Evolutionary conservation across 53 echinoderm and acorn worm genomes (phyloP).

Genomic region (Hippasteria phrygiana): DNA sequence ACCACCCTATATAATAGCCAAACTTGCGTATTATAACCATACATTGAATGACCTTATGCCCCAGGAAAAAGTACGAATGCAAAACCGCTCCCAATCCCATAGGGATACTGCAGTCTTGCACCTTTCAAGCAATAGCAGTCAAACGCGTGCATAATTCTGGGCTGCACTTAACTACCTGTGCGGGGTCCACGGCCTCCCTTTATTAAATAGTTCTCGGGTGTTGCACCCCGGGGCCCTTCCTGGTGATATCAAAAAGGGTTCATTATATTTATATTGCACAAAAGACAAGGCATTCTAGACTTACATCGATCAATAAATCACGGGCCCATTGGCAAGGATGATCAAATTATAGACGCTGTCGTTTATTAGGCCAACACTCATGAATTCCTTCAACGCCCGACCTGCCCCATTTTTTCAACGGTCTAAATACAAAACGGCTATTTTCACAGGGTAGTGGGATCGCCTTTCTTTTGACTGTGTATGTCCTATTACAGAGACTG

Average conservation of each 20-base stretch:
- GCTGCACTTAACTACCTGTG: neutral
- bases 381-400: neutral
- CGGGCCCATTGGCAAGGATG: neutral
- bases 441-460: neutral
- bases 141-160: neutral
- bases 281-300: constrained; percentile 28
- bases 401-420: neutral
- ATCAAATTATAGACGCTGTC: constrained; percentile 35
- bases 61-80: neutral
- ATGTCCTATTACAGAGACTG: too few species aligned
- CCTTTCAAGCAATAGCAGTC: neutral
- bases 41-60: neutral
- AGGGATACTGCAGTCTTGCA: neutral
- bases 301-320: constrained; percentile 50
- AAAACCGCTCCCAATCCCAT: neutral
- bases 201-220: constrained; percentile 33
- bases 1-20: neutral
- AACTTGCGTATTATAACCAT: neutral
- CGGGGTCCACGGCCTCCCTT: constrained; percentile 17
- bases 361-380: constrained; percentile 27
- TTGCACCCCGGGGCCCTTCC: neutral
- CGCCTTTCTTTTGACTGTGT: neutral
- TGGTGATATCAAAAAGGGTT: constrained; percentile 1
- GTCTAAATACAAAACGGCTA: neutral
- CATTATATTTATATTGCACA: constrained; percentile 17